These are phyloP conservation scores for Corythornis cristatus DNA, from an alignment of 2,113 vertebrate species.

Conservation along the genomic window DNA sequence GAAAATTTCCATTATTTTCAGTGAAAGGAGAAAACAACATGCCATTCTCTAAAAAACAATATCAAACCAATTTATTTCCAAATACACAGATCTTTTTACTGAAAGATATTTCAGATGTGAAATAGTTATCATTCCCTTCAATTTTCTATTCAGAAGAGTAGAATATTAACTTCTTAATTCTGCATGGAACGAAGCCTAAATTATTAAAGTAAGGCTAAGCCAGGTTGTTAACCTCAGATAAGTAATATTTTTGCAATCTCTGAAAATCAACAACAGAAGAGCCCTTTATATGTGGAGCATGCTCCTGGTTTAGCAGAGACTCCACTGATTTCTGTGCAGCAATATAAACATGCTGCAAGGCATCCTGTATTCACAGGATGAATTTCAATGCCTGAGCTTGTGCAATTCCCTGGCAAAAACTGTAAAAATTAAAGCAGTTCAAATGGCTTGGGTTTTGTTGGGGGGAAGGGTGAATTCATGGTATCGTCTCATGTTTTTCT, in stretches of 20 bases:
- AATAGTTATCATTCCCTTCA: background rate
- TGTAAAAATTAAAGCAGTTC: background rate
- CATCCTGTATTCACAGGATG: background rate
- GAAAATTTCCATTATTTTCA: background rate
- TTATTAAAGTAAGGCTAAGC: background rate
- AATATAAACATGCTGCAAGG: background rate
- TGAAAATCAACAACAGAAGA: background rate
- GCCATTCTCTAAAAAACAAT: background rate
- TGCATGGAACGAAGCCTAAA: background rate
- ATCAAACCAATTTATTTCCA: background rate
- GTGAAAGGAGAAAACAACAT: background rate
- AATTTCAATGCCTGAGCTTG: background rate
- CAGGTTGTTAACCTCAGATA: background rate
- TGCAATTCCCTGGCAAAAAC: background rate
- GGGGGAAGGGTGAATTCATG: background rate
- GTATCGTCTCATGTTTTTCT: background rate
- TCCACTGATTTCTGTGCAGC: background rate
- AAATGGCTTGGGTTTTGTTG: background rate
- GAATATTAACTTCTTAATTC: background rate
- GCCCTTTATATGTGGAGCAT: background rate
- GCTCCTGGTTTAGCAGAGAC: background rate
- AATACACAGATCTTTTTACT: background rate
- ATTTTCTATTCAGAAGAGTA: background rate
- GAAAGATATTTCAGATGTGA: background rate
- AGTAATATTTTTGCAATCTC: background rate